Evolutionary conservation across 2,797 vertebrate genomes (phyloP), one percentile per base, ranked within the genome.

Genomic region (Hoplostethus atlanticus): DNA sequence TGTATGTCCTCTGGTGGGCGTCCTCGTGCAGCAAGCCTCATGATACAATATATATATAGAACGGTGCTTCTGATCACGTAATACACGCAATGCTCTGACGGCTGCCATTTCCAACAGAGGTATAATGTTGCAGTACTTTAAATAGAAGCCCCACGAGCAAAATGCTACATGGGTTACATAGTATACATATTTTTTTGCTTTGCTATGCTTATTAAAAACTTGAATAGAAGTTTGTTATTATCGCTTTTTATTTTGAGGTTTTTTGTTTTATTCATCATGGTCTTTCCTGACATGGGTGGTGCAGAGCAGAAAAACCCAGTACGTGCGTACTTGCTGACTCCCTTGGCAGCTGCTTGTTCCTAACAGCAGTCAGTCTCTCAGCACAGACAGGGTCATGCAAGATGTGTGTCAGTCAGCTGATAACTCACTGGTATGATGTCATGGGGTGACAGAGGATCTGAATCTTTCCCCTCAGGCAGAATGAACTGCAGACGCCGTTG

Each of bases 21-120:
- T 83, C 76, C 78, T 87, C 76, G 57, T 56, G 34, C 31, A 67
- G 60, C 85, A 34, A 80, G 84, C 83, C 87, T 81, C 92, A 90
- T 94, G 93, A 93, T 93, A 84, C 55, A 84, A 90, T 95, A 94
- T 94, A 94, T 95, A 94, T 95, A 95, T 96, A 95, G 93, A 93
- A 88, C 25, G 46, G 68, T 64, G 78, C 85, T 80, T 91, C 85
- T 88, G 82, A 94, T 93, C 94, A 94, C 87, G 93, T 93, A 93
- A 80, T 90, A 89, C 87, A 92, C 79, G 84, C 60, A 81, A 73
- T 46, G 70, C 84, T 90, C 78, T 73, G 30, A 15, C 56, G 1
- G 74, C 65, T 58, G 65, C 48, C 74, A 36, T 73, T 51, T 77
- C 84, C 86, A 83, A 90, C 82, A 90, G 90, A 92, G 91, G 90